Evolutionary conservation across 2,888 invertebrate species (phyloP).

Genomic region (Octonoba sinensis): DNA sequence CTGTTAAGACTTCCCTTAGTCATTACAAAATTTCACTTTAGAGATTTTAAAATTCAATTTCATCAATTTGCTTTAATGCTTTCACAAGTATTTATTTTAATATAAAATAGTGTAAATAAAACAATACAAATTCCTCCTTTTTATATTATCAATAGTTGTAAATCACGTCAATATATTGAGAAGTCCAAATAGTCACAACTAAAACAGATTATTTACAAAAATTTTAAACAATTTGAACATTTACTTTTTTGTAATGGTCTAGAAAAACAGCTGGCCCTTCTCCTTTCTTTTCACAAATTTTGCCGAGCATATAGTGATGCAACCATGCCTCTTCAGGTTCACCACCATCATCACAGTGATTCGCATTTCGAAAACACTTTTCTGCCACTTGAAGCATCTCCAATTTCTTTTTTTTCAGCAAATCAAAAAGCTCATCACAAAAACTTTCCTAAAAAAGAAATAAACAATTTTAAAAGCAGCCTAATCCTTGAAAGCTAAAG

Average conservation of each 20-base stretch:
- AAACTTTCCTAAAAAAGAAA: constrained; percentile 25
- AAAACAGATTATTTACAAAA: too few species aligned
- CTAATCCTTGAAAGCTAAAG: background rate
- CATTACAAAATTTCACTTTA: too few species aligned
- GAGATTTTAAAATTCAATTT: too few species aligned
- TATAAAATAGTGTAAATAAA: too few species aligned
- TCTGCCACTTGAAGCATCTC: constrained; percentile 84
- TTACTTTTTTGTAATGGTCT: constrained; percentile 82
- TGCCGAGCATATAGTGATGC: constrained; percentile 94
- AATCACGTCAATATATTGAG: too few species aligned
- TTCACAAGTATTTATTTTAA: too few species aligned
- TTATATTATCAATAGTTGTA: too few species aligned
- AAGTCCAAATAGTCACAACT: too few species aligned
- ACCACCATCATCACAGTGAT: constrained; percentile 72
- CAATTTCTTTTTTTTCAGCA: constrained; percentile 82
- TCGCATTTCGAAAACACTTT: constrained; percentile 79
- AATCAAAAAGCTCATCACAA: constrained; percentile 74
- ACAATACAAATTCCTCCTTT: too few species aligned
- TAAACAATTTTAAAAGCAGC: background rate
- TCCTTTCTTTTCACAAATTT: constrained; percentile 84
- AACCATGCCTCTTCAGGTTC: constrained; percentile 89
- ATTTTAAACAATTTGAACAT: too few species aligned
- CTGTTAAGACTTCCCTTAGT: too few species aligned
- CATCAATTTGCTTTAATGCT: too few species aligned
- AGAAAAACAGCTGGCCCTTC: constrained; percentile 72